Evolutionary conservation across 2,888 invertebrate species (phyloP).

Genomic region (Pollenia amentaria): DNA sequence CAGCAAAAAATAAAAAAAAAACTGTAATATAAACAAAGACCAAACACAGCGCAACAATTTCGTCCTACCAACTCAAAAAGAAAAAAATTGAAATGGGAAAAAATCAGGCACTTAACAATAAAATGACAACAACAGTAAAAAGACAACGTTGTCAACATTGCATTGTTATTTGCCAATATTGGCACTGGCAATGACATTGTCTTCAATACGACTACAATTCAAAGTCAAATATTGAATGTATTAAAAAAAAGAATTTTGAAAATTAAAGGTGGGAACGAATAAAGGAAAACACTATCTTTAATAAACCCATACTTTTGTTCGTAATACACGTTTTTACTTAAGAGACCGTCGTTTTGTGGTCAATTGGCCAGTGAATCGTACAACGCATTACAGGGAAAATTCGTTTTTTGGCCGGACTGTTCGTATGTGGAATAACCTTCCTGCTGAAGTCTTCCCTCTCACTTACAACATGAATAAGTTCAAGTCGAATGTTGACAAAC

Average conservation of each 20-base stretch:
- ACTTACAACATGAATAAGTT: too few relatives aligned
- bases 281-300: not conserved
- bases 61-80: conserved; percentile 53
- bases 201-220: conserved; percentile 61
- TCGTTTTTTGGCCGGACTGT: too few relatives aligned
- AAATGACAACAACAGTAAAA: conserved; percentile 58
- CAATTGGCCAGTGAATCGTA: too few relatives aligned
- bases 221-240: conserved; percentile 61
- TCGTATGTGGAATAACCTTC: too few relatives aligned
- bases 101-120: conserved; percentile 65
- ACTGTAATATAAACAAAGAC: conserved; percentile 28
- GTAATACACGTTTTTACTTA: too few relatives aligned
- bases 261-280: conserved; percentile 3
- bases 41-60: conserved; percentile 38
- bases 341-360: too few relatives aligned
- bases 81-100: conserved; percentile 16
- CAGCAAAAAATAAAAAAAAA: conserved; percentile 18
- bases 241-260: not conserved
- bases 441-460: too few relatives aligned
- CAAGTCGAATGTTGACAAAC: too few relatives aligned
- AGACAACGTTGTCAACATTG: conserved; percentile 60
- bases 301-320: not conserved
- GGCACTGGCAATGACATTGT: conserved; percentile 72
- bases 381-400: too few relatives aligned
- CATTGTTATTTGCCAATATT: conserved; percentile 71